phyloP scores from a whole-genome alignment of 2,888 invertebrate species.

The Caenorhabditis japonica region DNA sequence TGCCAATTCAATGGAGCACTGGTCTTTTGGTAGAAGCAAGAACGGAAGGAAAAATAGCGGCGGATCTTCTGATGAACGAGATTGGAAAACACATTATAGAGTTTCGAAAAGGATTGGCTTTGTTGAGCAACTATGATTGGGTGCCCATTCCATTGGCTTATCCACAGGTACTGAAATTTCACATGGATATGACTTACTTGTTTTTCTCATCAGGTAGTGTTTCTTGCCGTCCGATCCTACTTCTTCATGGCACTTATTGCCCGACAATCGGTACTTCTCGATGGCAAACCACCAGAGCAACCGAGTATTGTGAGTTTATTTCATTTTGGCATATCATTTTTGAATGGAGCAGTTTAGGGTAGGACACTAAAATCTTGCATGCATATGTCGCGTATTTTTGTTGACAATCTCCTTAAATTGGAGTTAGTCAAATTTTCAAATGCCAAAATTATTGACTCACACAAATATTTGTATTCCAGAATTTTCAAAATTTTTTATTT shows the following conservation, averaged over 20 bases:
- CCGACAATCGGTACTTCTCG: slow-evolving; percentile 68
- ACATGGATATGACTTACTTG: too few species aligned
- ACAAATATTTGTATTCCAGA: too few species aligned
- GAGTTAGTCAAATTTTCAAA: too few species aligned
- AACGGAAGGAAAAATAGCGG: slow-evolving; percentile 58
- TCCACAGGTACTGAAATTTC: slow-evolving; percentile 63
- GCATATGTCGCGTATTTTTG: too few species aligned
- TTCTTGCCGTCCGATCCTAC: slow-evolving; percentile 74
- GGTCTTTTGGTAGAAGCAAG: slow-evolving; percentile 61
- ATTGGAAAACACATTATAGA: slow-evolving; percentile 63
- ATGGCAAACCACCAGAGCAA: slow-evolving; percentile 59
- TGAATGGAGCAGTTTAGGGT: too few species aligned
- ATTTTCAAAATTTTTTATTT: too few species aligned
- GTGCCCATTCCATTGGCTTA: slow-evolving; percentile 74
- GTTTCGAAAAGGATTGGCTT: slow-evolving; percentile 64
- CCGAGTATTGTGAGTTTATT: slow-evolving; percentile 37
- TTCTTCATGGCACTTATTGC: slow-evolving; percentile 72
- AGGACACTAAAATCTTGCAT: too few species aligned
- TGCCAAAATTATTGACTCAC: too few species aligned
- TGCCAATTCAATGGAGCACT: slow-evolving; percentile 65
- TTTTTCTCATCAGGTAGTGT: slow-evolving; percentile 74
- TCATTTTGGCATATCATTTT: too few species aligned
- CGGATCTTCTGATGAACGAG: slow-evolving; percentile 65
- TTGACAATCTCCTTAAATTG: too few species aligned
- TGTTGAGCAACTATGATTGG: slow-evolving; percentile 68